These are phyloP conservation scores for Alcis repandata DNA, from an alignment of 2,888 invertebrate species.

Conservation along the genomic window DNA sequence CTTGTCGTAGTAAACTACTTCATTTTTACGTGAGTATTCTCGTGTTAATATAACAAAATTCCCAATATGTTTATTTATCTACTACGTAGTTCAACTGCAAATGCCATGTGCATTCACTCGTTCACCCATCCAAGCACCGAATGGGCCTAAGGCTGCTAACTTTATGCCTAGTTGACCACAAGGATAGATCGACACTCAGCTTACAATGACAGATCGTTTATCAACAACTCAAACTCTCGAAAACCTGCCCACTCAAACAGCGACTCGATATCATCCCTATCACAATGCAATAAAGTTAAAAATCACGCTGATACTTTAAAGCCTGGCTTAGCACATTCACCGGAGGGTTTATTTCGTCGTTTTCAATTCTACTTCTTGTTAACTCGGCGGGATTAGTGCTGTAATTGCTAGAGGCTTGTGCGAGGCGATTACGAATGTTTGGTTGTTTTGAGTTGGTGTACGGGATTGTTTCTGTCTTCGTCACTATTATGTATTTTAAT, in stretches of 20 bases:
- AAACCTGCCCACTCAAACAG: neutral
- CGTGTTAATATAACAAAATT: no score
- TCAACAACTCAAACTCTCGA: neutral
- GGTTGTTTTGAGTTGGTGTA: neutral
- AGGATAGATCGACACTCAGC: no score
- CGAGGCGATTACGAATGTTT: neutral
- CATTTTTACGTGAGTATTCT: no score
- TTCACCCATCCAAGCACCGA: no score
- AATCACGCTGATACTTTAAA: conserved; percentile 20
- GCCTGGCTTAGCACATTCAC: conserved; percentile 32
- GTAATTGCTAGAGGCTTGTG: conserved; percentile 1
- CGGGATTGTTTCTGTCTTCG: neutral
- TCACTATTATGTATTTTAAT: no score
- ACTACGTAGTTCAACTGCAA: no score
- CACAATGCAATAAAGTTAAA: conserved; percentile 19
- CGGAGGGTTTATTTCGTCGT: conserved; percentile 40
- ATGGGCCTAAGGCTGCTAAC: no score
- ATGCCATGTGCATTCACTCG: no score
- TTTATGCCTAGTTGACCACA: no score
- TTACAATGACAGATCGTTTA: no score
- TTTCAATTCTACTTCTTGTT: conserved; percentile 50
- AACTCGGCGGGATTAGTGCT: conserved; percentile 15
- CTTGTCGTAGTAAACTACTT: no score
- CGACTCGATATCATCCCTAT: conserved; percentile 11
- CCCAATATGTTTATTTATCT: no score